phyloP scores from a whole-genome alignment of 1,140 invertebrate species.

The Drosophila punjabiensis region DNA sequence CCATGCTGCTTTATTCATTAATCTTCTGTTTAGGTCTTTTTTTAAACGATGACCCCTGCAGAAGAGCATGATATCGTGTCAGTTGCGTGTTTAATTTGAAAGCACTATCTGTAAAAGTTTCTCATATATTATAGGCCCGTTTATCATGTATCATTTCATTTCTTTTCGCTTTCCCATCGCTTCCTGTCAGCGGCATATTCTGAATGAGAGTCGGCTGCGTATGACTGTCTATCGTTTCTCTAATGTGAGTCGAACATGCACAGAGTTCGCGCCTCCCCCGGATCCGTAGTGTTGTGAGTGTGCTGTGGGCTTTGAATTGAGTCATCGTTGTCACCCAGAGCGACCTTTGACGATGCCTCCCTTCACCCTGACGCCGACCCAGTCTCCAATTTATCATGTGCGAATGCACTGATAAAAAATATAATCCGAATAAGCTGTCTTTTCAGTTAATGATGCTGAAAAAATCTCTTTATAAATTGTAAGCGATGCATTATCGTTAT shows the following conservation, averaged over 20 bases:
- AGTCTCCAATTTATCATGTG: constrained; percentile 19
- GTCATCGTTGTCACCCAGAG: constrained; percentile 54
- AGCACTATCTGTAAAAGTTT: constrained; percentile 59
- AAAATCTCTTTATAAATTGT: constrained; percentile 2
- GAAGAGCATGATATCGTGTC: constrained; percentile 20
- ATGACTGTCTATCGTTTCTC: constrained; percentile 41
- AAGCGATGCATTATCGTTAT: not conserved
- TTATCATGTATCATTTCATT: constrained; percentile 66
- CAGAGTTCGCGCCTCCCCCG: constrained; percentile 36
- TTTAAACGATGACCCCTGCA: constrained; percentile 31
- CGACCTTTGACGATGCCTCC: constrained; percentile 23
- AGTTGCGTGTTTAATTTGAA: constrained; percentile 52
- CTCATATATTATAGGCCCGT: constrained; percentile 37
- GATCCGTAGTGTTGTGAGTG: constrained; percentile 20
- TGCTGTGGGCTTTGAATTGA: constrained; percentile 57
- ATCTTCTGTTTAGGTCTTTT: constrained; percentile 5
- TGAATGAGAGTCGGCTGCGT: constrained; percentile 14
- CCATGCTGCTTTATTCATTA: constrained; percentile 1
- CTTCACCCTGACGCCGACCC: constrained; percentile 6
- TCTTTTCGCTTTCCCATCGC: constrained; percentile 38
- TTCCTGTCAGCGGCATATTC: constrained; percentile 56
- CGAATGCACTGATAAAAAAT: constrained; percentile 13
- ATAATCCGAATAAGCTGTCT: constrained; percentile 15
- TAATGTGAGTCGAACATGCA: constrained; percentile 77
- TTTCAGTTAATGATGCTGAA: constrained; percentile 12